phyloP scores from a whole-genome alignment of 2,113 vertebrate genomes.

The Pseudorasbora parva region DNA sequence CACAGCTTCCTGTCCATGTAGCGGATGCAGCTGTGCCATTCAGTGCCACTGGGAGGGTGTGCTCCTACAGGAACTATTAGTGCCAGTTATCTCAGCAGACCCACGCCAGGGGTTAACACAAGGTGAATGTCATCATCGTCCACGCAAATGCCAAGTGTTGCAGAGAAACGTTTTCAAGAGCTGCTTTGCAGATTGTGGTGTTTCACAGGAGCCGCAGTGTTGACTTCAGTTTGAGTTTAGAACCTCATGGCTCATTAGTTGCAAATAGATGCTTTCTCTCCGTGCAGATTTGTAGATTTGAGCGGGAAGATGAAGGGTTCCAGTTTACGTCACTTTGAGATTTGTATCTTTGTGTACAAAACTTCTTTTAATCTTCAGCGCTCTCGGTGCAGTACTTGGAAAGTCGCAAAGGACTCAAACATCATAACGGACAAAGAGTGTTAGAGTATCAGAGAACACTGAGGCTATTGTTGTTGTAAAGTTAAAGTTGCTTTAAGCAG shows the following conservation, averaged over 20 bases:
- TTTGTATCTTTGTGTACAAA: slow-evolving; percentile 15
- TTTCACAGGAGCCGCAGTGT: background rate
- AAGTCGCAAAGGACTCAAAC: background rate
- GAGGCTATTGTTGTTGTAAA: slow-evolving; percentile 9
- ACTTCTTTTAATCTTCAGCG: background rate
- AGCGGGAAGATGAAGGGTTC: background rate
- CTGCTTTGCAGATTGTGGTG: background rate
- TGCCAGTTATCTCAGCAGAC: background rate
- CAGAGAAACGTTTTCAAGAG: background rate
- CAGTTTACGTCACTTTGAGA: slow-evolving; percentile 1
- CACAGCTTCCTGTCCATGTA: background rate
- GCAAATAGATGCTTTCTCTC: slow-evolving; percentile 7
- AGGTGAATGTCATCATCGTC: background rate
- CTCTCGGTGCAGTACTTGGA: background rate
- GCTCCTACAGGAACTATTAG: slow-evolving; percentile 4
- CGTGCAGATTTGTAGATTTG: background rate
- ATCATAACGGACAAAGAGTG: background rate
- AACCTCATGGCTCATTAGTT: slow-evolving; percentile 16
- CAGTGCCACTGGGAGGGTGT: background rate
- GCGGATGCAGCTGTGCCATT: slow-evolving; percentile 20
- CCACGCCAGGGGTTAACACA: slow-evolving; percentile 4
- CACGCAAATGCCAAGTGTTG: background rate
- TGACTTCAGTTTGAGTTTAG: slow-evolving; percentile 6
- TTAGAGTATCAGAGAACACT: background rate
- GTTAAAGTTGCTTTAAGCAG: background rate